Evolutionary conservation across 1,140 invertebrate species (phyloP), one percentile per base, ranked within the genome.

Genomic region (Ericerus pela): DNA sequence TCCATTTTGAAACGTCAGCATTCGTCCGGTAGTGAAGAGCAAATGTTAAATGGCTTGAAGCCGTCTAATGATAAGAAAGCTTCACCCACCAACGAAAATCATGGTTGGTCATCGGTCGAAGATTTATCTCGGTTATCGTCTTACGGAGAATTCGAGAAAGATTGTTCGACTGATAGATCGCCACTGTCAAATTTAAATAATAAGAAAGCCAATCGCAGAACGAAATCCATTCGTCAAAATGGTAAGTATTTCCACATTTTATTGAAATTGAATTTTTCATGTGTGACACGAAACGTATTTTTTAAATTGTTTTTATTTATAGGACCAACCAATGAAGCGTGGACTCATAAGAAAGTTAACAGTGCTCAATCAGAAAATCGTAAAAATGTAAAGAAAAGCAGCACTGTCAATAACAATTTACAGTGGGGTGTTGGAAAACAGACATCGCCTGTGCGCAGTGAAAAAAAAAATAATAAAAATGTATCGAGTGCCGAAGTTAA

Each of bases 21-120:
- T 63, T 75, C 72, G 1, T 72, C 70, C 0, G 74, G 73, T 1
- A 75, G 73, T 41, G 73, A 75, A 53, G 74, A 75, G 55, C 70
- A 73, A 33, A 70, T 65, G 53, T 71, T 69, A n/a, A 56, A 37
- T 26, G 51, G 29, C 24, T 16, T 29, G 14, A 1, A 27, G 11
- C 20, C n/a, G n/a, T 12, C 10, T 8, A 22, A 10, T 14, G 41
- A 47, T 24, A 47, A 47, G 14, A 52, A 56, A 2, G 52, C 29
- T 11, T 55, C 53, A 12, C 28, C 55, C 26, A 57, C 30, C 43
- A 53, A 41, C 10, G 41, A 56, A 36, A 41, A 57, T 58, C 53
- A 62, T 36, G 43, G 55, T 29, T 64, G 63, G 63, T 61, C 59
- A 33, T 64, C 62, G 2, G 54, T 63, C 16, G 63, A 64, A 51